These are phyloP conservation scores for Puffinus mauretanicus DNA, from an alignment of 2,113 vertebrate genomes.

Conservation along the genomic window DNA sequence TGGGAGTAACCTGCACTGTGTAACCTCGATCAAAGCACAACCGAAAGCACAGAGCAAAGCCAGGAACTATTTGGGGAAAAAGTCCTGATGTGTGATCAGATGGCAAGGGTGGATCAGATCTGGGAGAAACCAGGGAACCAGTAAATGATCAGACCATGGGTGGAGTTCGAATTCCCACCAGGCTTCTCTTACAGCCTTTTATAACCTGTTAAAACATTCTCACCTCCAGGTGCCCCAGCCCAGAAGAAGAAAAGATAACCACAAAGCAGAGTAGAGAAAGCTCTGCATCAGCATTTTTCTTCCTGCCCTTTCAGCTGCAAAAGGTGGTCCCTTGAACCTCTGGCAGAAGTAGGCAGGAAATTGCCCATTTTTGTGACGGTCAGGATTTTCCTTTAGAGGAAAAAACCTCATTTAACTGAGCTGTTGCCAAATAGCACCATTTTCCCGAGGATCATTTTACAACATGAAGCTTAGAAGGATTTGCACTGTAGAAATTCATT, in stretches of 20 bases:
- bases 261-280: not conserved
- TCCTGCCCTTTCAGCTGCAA: not conserved
- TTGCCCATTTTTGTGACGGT: not conserved
- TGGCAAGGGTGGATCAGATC: not conserved
- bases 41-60: not conserved
- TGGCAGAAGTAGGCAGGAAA: not conserved
- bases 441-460: not conserved
- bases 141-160: not conserved
- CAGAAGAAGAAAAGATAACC: not conserved
- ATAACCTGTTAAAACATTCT: not conserved
- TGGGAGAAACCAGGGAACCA: not conserved
- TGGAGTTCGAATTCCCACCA: not conserved
- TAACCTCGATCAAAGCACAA: not conserved
- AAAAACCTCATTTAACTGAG: not conserved
- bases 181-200: not conserved
- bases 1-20: not conserved
- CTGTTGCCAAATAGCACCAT: not conserved
- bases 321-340: not conserved
- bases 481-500: not conserved
- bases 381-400: not conserved
- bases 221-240: not conserved
- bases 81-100: not conserved
- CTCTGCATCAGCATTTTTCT: not conserved
- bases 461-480: not conserved
- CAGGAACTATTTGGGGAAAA: not conserved